Base-by-base conservation (phyloP, 1,140 invertebrate genomes). In the Eueides isabella region DNA sequence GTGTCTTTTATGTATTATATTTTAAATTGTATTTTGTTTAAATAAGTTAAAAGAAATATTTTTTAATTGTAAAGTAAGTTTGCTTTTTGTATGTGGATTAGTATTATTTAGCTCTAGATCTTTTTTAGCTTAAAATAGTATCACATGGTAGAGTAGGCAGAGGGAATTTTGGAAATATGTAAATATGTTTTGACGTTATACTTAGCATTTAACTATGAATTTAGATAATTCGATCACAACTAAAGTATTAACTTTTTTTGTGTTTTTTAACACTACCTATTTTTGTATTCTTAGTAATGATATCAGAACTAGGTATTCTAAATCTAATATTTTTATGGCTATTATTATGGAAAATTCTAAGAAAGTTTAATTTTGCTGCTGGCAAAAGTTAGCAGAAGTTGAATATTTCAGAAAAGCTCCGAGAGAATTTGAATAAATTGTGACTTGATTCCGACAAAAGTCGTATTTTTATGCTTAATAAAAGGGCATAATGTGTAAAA, bases 331-430 rank as follows among this genome's bases (percentile, higher is more conserved):
- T 33, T 23, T 11, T 5, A 4, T 30, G 41, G n/a, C 44, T 55
- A 55, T 69, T 55, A 48, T 55, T 55, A 31, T 69, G 67, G 61
- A 63, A 63, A 63, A 30, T 63, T 14, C 61, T n/a, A 63, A 63
- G 61, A 30, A 63, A 63, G 16, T 63, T 63, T 30, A 63, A 63
- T 63, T 63, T 63, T 31, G 16, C 61, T 31, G 12, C 61, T 31
- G 61, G 61, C 28, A 29, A 63, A 63, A 63, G 61, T 63, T 63
- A 63, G 28, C 11, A 5, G 14, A 63, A 63, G 61, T 30, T 30
- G 29, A 63, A 31, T 63, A 63, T 31, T 63, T 63, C 29, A 31
- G 61, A 55, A 55, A 55, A 30, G 61, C 61, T 63, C 26, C 28
- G 16, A 30, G 29, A 63, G 14, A 30, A 63, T 63, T 63, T 63